Base-by-base conservation (phyloP, 2,113 vertebrate genomes). In the Prunella fulvescens region DNA sequence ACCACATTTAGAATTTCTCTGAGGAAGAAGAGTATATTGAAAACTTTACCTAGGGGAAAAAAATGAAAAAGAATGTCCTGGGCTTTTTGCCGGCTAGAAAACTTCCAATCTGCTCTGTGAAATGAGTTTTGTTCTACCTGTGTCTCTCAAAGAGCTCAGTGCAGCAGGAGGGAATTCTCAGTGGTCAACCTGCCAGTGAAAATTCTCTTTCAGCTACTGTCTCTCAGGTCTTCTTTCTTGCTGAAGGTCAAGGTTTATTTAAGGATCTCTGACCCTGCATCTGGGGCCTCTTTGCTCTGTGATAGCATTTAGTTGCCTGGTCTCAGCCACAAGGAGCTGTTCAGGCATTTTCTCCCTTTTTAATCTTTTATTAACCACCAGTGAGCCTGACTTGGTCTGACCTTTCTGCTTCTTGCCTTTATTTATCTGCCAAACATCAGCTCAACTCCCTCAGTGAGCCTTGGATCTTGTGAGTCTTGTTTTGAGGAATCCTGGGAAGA, bases 331-430 rank as follows among this genome's bases (percentile, higher is more conserved):
- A 73, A 93, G 50, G 39, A 70, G 35, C 72, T 90, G 11, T 67
- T 93, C 29, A 54, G 47, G 44, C 1, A 1, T 26, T 70, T 81
- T 92, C 50, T 95, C 31, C 33, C 24, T 83, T 83, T 90, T 90
- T 62, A 86, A 86, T 96, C n/a, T 85, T 88, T 92, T 83, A 86
- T 94, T 85, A 93, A 77, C 74, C 62, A 42, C 45, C 47, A 73
- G 29, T 1, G 26, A 86, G 33, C 29, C 39, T 70, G 90, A 66
- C 56, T 95, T 78, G 18, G 2, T 22, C 47, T 86, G 86, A 88
- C 76, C 76, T 92, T 86, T 84, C 47, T 88, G 33, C 42, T 86
- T 81, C 76, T 76, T 70, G 56, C 29, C 62, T 81, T 51, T 80
- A 33, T 83, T 56, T 88, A 10, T 62, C 76, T 88, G 64, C n/a